phyloP scores from a whole-genome alignment of 1,140 invertebrate species.

The Arion vulgaris region DNA sequence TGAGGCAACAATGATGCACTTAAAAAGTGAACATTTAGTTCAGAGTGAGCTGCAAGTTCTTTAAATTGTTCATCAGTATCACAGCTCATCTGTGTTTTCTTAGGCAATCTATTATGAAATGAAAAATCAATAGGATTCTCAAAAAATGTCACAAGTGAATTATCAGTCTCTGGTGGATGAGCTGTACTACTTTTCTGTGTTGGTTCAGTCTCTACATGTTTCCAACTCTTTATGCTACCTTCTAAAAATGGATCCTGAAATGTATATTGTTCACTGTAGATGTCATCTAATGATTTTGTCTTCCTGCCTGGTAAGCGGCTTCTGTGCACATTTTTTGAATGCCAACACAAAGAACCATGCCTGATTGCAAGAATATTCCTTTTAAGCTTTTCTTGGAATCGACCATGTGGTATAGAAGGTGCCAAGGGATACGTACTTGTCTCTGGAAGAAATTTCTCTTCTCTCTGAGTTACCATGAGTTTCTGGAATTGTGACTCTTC shows the following conservation, averaged over 20 bases:
- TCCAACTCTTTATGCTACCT: background rate
- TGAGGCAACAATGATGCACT: background rate
- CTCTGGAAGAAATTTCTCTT: background rate
- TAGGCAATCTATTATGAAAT: background rate
- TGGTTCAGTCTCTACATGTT: background rate
- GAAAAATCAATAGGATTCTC: background rate
- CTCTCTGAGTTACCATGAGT: background rate
- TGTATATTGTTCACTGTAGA: background rate
- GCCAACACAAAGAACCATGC: conserved; percentile 9
- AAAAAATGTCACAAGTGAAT: background rate
- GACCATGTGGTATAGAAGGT: conserved; percentile 4
- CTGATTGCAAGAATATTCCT: conserved; percentile 36
- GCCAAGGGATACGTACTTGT: background rate
- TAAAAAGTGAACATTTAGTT: background rate
- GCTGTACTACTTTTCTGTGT: background rate
- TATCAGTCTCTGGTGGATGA: background rate
- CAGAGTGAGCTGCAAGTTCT: background rate
- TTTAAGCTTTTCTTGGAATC: conserved; percentile 39
- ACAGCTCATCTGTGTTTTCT: background rate
- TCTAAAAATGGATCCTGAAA: background rate
- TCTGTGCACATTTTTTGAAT: background rate
- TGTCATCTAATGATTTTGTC: conserved; percentile 37
- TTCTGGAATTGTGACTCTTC: background rate
- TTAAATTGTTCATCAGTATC: background rate
- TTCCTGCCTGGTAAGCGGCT: conserved; percentile 34